phyloP scores from a whole-genome alignment of 2,797 vertebrate species.

The Selene dorsalis region DNA sequence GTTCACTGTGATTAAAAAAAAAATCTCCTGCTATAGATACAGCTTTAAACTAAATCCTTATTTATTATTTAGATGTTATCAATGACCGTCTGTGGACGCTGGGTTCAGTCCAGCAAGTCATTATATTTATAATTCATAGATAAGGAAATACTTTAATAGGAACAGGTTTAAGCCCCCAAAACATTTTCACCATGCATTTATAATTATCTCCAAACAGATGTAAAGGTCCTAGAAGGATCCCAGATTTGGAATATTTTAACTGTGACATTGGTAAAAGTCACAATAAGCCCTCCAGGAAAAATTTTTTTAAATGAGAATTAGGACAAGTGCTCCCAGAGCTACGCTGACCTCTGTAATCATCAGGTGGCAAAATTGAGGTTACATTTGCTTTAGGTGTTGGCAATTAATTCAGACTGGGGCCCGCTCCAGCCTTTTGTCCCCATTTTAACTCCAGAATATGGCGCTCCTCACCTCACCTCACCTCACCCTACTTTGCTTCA shows the following conservation, averaged over 20 bases:
- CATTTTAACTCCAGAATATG: conserved; percentile 51
- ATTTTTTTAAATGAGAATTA: conserved; percentile 57
- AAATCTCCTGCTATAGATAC: neutral
- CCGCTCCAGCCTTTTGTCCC: conserved; percentile 59
- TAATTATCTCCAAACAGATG: conserved; percentile 52
- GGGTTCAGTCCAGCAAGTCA: conserved; percentile 13
- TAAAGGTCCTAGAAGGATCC: conserved; percentile 38
- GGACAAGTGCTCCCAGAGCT: conserved; percentile 70
- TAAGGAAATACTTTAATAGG: neutral
- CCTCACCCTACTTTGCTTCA: conserved; percentile 5
- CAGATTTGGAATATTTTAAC: conserved; percentile 65
- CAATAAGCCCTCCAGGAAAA: conserved; percentile 65
- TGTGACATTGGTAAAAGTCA: conserved; percentile 80
- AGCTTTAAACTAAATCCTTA: neutral
- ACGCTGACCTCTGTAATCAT: conserved; percentile 74
- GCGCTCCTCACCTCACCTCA: neutral
- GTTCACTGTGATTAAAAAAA: neutral
- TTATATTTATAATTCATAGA: neutral
- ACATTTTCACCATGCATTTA: conserved; percentile 19
- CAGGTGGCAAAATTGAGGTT: conserved; percentile 68
- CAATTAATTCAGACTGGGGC: conserved; percentile 72
- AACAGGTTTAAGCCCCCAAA: conserved; percentile 22
- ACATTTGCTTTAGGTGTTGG: conserved; percentile 76
- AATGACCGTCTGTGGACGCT: neutral
- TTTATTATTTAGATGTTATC: neutral